A percentile compares a stretch with the other conserved stretches of the same genome.
phyloP scores from a whole-genome alignment of 2,797 vertebrate genomes.

The Hipposideros larvatus region DNA sequence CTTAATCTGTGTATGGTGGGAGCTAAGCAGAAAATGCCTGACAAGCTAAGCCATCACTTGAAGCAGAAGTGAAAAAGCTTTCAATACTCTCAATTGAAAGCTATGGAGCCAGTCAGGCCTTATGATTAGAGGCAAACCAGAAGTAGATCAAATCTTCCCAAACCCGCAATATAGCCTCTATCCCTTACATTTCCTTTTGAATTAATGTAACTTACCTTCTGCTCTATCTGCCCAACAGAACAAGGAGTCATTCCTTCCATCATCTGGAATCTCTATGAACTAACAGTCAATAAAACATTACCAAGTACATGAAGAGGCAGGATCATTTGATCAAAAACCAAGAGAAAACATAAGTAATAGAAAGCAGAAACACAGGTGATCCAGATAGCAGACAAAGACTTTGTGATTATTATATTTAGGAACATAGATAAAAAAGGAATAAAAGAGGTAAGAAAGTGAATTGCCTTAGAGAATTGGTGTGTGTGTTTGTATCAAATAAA shows the following conservation, averaged over 20 bases:
- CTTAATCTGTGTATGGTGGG: background rate
- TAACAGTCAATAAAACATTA: background rate
- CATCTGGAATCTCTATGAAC: background rate
- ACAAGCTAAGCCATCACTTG: background rate
- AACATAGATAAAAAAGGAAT: background rate
- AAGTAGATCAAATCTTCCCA: background rate
- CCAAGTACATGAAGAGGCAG: background rate
- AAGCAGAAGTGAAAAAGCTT: background rate
- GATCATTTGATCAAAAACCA: background rate
- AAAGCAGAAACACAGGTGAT: conserved; percentile 11
- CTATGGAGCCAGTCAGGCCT: background rate
- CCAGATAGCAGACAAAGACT: background rate
- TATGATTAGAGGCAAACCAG: background rate
- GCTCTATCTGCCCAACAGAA: background rate
- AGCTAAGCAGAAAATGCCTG: background rate
- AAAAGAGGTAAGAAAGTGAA: background rate
- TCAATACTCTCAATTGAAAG: background rate
- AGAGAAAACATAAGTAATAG: conserved; percentile 23
- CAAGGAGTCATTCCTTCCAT: background rate
- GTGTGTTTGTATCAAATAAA: background rate
- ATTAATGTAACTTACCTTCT: background rate
- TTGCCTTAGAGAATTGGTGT: background rate
- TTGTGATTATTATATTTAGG: background rate
- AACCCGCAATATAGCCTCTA: background rate
- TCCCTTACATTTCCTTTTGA: background rate